phyloP scores from a whole-genome alignment of 2,113 vertebrate species.

The Heptranchias perlo region DNA sequence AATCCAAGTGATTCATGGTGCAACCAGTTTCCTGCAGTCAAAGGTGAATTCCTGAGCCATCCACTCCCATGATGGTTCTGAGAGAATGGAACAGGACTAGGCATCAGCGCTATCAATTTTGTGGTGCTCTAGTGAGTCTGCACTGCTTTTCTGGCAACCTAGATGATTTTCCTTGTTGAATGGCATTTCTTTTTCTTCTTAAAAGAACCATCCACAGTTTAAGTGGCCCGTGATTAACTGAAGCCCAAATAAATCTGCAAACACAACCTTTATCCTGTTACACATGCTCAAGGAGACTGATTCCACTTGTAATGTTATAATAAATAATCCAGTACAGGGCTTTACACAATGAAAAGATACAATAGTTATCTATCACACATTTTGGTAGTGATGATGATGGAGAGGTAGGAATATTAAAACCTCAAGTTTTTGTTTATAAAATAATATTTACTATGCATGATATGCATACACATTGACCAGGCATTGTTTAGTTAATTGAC shows the following conservation, averaged over 20 bases:
- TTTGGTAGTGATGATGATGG: too few relatives aligned
- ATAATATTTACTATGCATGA: too few relatives aligned
- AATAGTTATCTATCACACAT: too few relatives aligned
- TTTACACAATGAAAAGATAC: too few relatives aligned
- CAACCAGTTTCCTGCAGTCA: not conserved
- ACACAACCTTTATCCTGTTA: too few relatives aligned
- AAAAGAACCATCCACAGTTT: not conserved
- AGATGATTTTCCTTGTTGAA: not conserved
- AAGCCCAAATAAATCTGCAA: not conserved
- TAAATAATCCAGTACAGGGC: too few relatives aligned
- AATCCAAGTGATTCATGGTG: not conserved
- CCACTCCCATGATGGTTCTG: not conserved
- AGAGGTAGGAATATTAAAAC: too few relatives aligned
- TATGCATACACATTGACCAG: too few relatives aligned
- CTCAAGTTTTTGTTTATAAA: too few relatives aligned
- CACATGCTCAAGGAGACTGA: too few relatives aligned
- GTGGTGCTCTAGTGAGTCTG: not conserved
- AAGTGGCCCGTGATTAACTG: not conserved
- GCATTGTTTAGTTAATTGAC: too few relatives aligned
- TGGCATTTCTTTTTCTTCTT: not conserved
- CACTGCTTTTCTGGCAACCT: not conserved
- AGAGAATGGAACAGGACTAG: not conserved
- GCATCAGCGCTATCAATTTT: not conserved
- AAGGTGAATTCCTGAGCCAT: not conserved
- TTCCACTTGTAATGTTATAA: too few relatives aligned